Percentiles rank a stretch among this genome's conserved stretches.
Conservation (phyloP, 2,797 vertebrate species). For the Lithobates pipiens region DNA sequence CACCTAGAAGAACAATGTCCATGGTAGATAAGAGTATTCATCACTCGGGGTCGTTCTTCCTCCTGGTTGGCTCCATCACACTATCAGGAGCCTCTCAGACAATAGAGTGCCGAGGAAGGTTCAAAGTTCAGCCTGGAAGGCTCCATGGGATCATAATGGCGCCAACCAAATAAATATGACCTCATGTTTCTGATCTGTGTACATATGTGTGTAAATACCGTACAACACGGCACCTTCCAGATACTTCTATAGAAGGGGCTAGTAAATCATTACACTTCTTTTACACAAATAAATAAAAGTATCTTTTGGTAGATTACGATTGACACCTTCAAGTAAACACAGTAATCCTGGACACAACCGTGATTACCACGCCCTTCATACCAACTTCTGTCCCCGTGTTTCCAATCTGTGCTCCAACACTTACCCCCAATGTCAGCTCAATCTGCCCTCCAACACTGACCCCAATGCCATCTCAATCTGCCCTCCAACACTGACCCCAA, state of each 20-base stretch:
- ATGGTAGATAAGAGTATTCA: not conserved
- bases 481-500: no score
- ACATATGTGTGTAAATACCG: constrained; percentile 4
- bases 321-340: not conserved
- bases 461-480: no score
- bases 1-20: not conserved
- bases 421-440: no score
- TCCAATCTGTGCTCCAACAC: no score
- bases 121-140: constrained; percentile 2
- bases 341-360: no score
- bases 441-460: no score
- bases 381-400: no score
- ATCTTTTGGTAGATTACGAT: not conserved
- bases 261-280: not conserved
- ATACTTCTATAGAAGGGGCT: constrained; percentile 2
- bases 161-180: not conserved
- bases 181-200: not conserved
- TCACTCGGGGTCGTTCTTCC: not conserved
- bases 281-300: not conserved
- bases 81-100: not conserved
- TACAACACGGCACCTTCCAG: not conserved
- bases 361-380: no score
- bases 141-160: not conserved
- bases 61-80: not conserved
- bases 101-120: not conserved